phyloP scores from a whole-genome alignment of 2,797 vertebrate genomes.

The Limosa lapponica region DNA sequence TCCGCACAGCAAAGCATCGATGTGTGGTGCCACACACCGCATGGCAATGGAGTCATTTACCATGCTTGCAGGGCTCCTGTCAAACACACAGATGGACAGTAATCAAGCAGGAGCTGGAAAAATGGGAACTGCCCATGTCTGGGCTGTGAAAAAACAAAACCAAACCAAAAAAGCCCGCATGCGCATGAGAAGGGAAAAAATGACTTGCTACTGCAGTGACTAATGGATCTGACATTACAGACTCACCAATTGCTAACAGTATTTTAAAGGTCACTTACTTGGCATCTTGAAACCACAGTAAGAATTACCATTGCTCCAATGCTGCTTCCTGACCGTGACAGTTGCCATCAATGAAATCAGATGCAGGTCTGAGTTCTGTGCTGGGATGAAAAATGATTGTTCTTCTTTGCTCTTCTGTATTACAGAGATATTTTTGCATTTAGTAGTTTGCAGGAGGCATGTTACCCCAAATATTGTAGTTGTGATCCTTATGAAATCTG shows the following conservation, averaged over 20 bases:
- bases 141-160: background rate
- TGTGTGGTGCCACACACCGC: accelerated
- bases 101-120: background rate
- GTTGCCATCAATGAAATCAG: background rate
- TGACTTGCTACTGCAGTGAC: background rate
- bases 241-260: background rate
- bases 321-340: background rate
- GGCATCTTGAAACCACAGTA: background rate
- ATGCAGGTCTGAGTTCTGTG: background rate
- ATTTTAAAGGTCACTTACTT: background rate
- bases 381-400: background rate
- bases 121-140: background rate
- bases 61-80: accelerated
- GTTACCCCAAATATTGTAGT: background rate
- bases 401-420: background rate
- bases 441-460: background rate
- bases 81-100: background rate
- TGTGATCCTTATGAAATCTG: background rate
- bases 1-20: background rate
- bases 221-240: background rate
- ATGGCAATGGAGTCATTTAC: background rate
- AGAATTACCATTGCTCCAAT: background rate
- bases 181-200: background rate
- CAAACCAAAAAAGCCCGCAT: too few species aligned
- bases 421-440: background rate